phyloP scores from a whole-genome alignment of 2,888 invertebrate species.

The Drosophila phalerata region DNA sequence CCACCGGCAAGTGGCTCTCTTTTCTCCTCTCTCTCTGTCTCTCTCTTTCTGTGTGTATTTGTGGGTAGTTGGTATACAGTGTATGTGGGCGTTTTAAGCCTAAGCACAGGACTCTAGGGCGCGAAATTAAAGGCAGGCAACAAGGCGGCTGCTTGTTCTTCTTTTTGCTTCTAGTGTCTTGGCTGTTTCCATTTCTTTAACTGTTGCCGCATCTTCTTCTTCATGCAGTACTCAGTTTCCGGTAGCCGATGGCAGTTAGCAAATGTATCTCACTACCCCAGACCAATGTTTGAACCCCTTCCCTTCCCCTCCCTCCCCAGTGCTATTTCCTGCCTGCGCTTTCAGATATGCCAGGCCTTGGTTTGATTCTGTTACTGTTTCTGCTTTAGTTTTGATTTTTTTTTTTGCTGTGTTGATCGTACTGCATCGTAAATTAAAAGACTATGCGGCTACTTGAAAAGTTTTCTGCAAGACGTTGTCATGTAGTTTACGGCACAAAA shows the following conservation, averaged over 20 bases:
- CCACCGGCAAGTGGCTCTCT: constrained; percentile 54
- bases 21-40: neutral
- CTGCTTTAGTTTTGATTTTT: neutral
- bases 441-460: neutral
- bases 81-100: constrained; percentile 52
- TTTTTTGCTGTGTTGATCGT: neutral
- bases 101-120: constrained; percentile 56
- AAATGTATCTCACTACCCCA: constrained; percentile 2
- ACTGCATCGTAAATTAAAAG: neutral
- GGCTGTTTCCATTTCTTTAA: neutral
- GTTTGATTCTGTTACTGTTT: neutral
- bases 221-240: constrained; percentile 71
- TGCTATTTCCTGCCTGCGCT: constrained; percentile 60
- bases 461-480: neutral
- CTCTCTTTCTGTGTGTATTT: neutral
- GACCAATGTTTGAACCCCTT: neutral
- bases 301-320: constrained; percentile 10
- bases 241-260: constrained; percentile 65
- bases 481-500: neutral
- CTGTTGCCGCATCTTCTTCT: constrained; percentile 31
- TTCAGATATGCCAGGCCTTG: constrained; percentile 63
- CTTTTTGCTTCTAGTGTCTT: constrained; percentile 36
- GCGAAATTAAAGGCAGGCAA: neutral
- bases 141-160: constrained; percentile 37
- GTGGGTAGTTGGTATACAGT: constrained; percentile 41